Base-by-base conservation (phyloP, 2,113 vertebrate genomes). In the Tupaia tana region DNA sequence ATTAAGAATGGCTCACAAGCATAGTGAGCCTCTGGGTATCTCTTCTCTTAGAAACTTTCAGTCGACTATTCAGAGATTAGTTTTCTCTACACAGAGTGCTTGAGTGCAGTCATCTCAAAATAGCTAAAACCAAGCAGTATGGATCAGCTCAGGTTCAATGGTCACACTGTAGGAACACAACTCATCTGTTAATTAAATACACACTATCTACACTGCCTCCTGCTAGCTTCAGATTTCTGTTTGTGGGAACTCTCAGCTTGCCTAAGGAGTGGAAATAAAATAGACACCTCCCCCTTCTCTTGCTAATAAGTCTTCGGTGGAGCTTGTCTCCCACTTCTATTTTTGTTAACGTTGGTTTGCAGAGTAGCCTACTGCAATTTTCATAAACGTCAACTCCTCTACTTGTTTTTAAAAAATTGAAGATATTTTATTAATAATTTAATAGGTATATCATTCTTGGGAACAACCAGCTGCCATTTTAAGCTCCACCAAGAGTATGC, bases 141-240 rank as follows among this genome's bases (percentile, higher is more conserved):
- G 95, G 95, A 96, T 97, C 93, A 90, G 93, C 70, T 96, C 89
- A 95, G 92, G 95, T 89, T 96, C 95, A 96, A 27, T 91, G 90
- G 89, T 96, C 94, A 96, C 95, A 93, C 96, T 58, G 15, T 34
- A 95, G 91, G 95, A 98, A 93, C 80, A 96, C 95, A 94, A 97
- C 96, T 97, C 93, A 93, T 95, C 97, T 93, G 93, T 78, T 98
- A 97, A 98, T 97, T 98, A 98, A 96, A 97, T 89, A 80, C 92
- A 84, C 83, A 91, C 89, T 19, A 24, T 31, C 95, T 95, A 95
- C 59, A 90, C 73, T 86, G 97, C 79, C 2, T 93, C 93, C 93
- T 90, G 86, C 93, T 88, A 95, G 91, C 79, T 94, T 86, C 93
- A 94, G 83, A 93, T 97, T 96, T 95, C 97, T 96, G 85, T 89